A percentile compares a stretch with the other conserved stretches of the same genome.
Conservation (phyloP, 2,888 invertebrate genomes). For the Torymus auratus region DNA sequence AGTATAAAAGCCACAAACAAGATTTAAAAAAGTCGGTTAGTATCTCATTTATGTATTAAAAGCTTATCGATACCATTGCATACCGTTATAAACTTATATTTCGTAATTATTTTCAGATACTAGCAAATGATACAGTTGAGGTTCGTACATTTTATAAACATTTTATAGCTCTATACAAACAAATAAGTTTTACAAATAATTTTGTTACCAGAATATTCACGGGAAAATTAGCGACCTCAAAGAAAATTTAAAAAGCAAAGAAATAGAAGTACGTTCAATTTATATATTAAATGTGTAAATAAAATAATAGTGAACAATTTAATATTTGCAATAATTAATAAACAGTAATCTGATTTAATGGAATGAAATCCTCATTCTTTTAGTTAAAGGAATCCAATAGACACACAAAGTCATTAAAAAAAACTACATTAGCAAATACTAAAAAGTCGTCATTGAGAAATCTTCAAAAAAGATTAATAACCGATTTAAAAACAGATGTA, state of each 20-base stretch:
- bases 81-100: background rate
- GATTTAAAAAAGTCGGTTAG: slow-evolving; percentile 66
- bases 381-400: slow-evolving; percentile 60
- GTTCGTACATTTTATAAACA: slow-evolving; percentile 34
- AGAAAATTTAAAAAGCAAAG: slow-evolving; percentile 23
- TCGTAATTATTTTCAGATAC: slow-evolving; percentile 30
- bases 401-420: slow-evolving; percentile 17
- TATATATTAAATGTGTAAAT: background rate
- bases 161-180: background rate
- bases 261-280: slow-evolving; percentile 26
- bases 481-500: slow-evolving; percentile 66
- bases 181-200: background rate
- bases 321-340: slow-evolving; percentile 48
- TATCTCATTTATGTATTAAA: slow-evolving; percentile 28
- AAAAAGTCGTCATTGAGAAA: slow-evolving; percentile 59
- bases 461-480: slow-evolving; percentile 63
- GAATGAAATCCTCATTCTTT: slow-evolving; percentile 19
- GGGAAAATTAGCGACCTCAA: slow-evolving; percentile 33
- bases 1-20: slow-evolving; percentile 63
- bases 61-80: background rate
- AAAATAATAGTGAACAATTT: background rate
- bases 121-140: slow-evolving; percentile 9
- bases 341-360: slow-evolving; percentile 50
- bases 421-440: slow-evolving; percentile 55
- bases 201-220: slow-evolving; percentile 35